Conservation (phyloP, 1,140 invertebrate species). For the Aphelenchoides fujianensis region DNA sequence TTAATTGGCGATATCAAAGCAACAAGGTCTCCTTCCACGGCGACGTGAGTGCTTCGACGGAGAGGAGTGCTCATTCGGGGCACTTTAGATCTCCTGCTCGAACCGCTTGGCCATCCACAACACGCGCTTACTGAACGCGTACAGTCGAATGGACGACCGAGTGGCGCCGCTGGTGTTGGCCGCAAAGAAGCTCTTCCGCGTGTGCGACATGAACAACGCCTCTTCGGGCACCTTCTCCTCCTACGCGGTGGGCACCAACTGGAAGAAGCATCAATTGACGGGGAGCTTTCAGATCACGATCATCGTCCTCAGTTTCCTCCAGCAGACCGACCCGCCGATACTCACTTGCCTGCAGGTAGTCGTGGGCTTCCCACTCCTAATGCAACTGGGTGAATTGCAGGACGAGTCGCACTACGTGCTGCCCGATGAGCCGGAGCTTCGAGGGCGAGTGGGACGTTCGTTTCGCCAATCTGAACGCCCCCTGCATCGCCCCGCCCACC, state of each 20-base stretch:
- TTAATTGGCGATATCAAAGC: too few relatives aligned
- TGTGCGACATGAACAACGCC: conserved; percentile 24
- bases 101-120: conserved; percentile 26
- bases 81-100: conserved; percentile 17
- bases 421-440: neutral
- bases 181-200: conserved; percentile 19
- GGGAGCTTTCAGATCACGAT: conserved; percentile 27
- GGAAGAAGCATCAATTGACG: too few relatives aligned
- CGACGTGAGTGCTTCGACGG: too few relatives aligned
- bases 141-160: conserved; percentile 18
- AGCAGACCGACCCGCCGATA: conserved; percentile 22
- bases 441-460: conserved; percentile 29
- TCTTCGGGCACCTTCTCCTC: conserved; percentile 1
- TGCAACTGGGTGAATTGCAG: too few relatives aligned
- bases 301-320: conserved; percentile 26
- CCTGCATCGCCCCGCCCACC: too few relatives aligned
- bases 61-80: too few relatives aligned
- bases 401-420: too few relatives aligned
- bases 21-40: too few relatives aligned
- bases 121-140: conserved; percentile 22
- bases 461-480: too few relatives aligned
- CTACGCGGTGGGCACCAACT: too few relatives aligned
- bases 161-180: conserved; percentile 27
- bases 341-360: conserved; percentile 25
- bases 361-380: too few relatives aligned